Percentiles rank a stretch among this genome's conserved stretches.
Conservation (phyloP, 2,113 vertebrate genomes). For the Poeciliopsis occidentalis region DNA sequence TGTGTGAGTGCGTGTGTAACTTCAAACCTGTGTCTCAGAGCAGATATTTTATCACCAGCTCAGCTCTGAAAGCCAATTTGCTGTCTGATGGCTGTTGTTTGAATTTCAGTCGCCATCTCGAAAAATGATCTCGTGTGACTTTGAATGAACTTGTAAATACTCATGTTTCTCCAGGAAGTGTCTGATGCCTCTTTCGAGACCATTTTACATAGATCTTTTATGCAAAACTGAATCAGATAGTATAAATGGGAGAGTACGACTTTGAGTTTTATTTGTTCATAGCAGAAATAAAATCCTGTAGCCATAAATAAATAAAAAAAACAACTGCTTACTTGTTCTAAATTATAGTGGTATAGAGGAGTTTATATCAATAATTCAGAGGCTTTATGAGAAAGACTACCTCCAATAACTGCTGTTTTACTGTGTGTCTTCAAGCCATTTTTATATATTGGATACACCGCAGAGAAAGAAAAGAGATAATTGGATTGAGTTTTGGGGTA, state of each 20-base stretch:
- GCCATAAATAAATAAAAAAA: constrained; percentile 27
- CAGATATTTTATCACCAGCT: constrained; percentile 61
- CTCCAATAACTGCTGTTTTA: constrained; percentile 52
- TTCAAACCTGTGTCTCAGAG: constrained; percentile 49
- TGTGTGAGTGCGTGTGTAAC: constrained; percentile 31
- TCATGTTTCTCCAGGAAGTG: constrained; percentile 8
- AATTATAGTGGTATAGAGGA: constrained; percentile 37
- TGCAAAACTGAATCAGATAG: constrained; percentile 13
- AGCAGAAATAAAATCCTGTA: constrained; percentile 32
- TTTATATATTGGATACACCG: constrained; percentile 52
- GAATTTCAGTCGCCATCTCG: constrained; percentile 38
- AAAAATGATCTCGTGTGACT: constrained; percentile 53
- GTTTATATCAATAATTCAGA: constrained; percentile 46
- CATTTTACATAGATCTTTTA: constrained; percentile 1
- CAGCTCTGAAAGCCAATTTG: constrained; percentile 63
- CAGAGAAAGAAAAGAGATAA: constrained; percentile 56
- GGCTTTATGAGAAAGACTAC: constrained; percentile 52
- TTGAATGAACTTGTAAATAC: constrained; percentile 54
- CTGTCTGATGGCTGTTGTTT: constrained; percentile 51
- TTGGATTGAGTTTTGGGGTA: constrained; percentile 65
- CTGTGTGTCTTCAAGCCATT: constrained; percentile 53
- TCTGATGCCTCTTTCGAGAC: constrained; percentile 11
- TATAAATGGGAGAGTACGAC: not conserved
- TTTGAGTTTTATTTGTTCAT: constrained; percentile 1
- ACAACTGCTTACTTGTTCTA: constrained; percentile 9